Conservation (phyloP, 2,888 invertebrate species). For the Fragum fragum region DNA sequence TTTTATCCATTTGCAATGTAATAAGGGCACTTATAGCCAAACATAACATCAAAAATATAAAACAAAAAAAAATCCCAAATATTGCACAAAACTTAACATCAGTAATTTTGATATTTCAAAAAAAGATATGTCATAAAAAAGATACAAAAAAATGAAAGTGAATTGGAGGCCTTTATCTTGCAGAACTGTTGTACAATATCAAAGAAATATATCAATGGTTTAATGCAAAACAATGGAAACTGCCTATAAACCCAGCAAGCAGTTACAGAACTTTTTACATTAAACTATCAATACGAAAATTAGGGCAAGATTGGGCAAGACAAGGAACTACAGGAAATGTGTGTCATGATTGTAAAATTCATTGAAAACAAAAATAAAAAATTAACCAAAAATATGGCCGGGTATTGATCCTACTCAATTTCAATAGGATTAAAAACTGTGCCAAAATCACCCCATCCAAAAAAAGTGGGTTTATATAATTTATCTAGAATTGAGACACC, state of each 20-base stretch:
- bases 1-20: background rate
- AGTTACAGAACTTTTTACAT: no score
- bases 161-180: background rate
- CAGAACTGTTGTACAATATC: background rate
- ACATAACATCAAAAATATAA: background rate
- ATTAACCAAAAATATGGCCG: background rate
- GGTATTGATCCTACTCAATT: constrained; percentile 6
- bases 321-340: background rate
- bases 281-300: background rate
- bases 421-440: background rate
- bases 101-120: no score
- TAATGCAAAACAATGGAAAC: no score
- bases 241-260: no score
- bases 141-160: background rate
- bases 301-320: background rate
- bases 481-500: background rate
- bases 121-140: background rate
- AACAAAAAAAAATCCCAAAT: background rate
- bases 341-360: background rate
- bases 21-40: background rate
- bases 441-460: background rate
- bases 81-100: background rate
- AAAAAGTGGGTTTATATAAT: background rate
- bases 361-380: background rate
- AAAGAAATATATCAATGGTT: no score